Evolutionary conservation across 2,888 invertebrate species (phyloP), one percentile per base, ranked within the genome.

Genomic region (Melanchra persicariae): DNA sequence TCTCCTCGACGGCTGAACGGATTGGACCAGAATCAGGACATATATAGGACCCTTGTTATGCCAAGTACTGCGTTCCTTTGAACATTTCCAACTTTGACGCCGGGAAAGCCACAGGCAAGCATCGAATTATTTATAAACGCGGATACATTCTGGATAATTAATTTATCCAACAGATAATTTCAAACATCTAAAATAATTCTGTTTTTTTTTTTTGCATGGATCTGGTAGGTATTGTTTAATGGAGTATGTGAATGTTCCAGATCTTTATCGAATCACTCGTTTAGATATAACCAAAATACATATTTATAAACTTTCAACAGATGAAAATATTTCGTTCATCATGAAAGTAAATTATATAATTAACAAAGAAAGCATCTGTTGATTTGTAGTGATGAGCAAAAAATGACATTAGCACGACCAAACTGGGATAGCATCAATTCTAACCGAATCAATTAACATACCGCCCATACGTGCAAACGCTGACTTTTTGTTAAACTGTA

Each of bases 391-490:
- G 72, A 75, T 61, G 61, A 66, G 83, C 71, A 89, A 90, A 91
- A 91, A 90, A 87, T 71, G 17, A 81, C 78, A 84, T 85, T 84
- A 81, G 87, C 84, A 84, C 83, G 86, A 86, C 86, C 86, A 84
- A 89, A 87, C 87, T 79, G 72, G 85, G 88, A 89, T 88, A 86
- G 87, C 81, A 88, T 87, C 89, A 87, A 90, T 88, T 89, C 88
- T 87, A 80, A 90, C 87, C 88, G 82, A 92, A 93, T 92, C 89
- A 92, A 93, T 93, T 93, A 93, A 92, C 89, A 91, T 92, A 88
- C 90, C 89, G 85, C 88, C 89, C 88, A 90, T 90, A 85, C 88
- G 92, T 89, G 92, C 94, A 93, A 94, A 93, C 92, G 92, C 89
- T 70, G 87, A 58, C 88, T 91, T 93, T 94, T 91, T 90, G 8